Percentiles rank a stretch among this genome's conserved stretches.
Evolutionary conservation across 2,888 invertebrate species (phyloP).

Genomic region (Mycogona germanica): DNA sequence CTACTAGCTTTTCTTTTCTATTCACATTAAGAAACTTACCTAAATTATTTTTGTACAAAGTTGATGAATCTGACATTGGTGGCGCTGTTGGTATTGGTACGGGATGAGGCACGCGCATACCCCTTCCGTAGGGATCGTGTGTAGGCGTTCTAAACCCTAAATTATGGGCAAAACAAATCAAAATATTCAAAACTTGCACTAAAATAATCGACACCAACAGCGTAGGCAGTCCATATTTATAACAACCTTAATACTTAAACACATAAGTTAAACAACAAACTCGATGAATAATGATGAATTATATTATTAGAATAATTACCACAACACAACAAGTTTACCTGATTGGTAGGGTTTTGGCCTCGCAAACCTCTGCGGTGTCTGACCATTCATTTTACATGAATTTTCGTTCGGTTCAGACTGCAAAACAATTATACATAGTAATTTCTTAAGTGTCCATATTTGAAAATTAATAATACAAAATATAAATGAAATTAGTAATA

Average conservation of each 20-base stretch:
- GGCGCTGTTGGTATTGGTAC: constrained; percentile 21
- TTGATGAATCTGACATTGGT: constrained; percentile 19
- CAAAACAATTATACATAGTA: background rate
- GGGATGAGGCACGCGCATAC: constrained; percentile 19
- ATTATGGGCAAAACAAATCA: background rate
- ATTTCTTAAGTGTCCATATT: background rate
- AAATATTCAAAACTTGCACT: background rate
- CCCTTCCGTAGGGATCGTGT: constrained; percentile 13
- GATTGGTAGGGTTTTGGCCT: constrained; percentile 19
- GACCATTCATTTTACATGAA: constrained; percentile 7
- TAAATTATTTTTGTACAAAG: background rate
- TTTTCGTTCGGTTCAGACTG: constrained; percentile 5
- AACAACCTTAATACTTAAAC: no score
- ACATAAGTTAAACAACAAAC: no score
- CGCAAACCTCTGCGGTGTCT: constrained; percentile 15
- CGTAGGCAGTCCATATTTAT: no score
- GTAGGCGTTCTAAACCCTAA: constrained; percentile 17
- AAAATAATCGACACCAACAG: no score
- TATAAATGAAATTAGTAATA: no score
- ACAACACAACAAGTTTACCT: constrained; percentile 4
- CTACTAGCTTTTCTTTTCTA: no score
- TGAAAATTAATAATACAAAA: background rate
- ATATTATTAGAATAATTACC: background rate
- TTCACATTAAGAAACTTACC: no score
- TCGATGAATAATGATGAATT: no score